A percentile compares a stretch with the other conserved stretches of the same genome.
These are phyloP conservation scores for Caenorhabditis sinica DNA, from an alignment of 2,888 invertebrate genomes.

Conservation along the genomic window DNA sequence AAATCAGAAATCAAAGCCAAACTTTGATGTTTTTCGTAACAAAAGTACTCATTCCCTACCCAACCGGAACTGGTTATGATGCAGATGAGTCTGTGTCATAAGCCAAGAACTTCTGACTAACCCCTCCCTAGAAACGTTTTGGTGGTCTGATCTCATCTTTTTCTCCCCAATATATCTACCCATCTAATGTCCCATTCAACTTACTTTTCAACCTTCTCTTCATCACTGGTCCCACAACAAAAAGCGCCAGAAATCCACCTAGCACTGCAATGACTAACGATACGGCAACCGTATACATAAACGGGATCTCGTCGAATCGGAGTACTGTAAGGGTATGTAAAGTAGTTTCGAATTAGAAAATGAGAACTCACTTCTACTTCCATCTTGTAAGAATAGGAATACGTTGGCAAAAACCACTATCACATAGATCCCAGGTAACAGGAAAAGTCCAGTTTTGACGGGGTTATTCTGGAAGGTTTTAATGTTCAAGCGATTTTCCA, in stretches of 20 bases:
- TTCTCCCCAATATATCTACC: background rate
- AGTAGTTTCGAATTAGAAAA: background rate
- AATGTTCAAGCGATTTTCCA: background rate
- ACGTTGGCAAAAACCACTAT: conserved; percentile 93
- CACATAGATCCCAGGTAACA: conserved; percentile 95
- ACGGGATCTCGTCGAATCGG: conserved; percentile 91
- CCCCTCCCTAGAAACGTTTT: background rate
- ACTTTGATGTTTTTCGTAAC: background rate
- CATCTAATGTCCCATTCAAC: background rate
- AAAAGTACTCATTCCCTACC: background rate
- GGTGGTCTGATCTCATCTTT: background rate
- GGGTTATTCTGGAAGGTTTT: conserved; percentile 68
- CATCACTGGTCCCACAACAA: conserved; percentile 58
- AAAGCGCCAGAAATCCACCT: conserved; percentile 75
- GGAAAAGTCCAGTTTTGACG: conserved; percentile 87
- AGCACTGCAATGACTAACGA: conserved; percentile 88
- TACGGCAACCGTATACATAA: conserved; percentile 90
- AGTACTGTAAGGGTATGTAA: conserved; percentile 87
- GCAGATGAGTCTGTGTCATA: background rate
- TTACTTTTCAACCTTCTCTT: conserved; percentile 49
- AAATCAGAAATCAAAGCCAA: background rate
- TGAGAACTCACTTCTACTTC: conserved; percentile 87
- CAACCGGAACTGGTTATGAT: background rate
- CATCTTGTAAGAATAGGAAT: conserved; percentile 94
- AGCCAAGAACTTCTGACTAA: background rate